A percentile compares a stretch with the other conserved stretches of the same genome.
Evolutionary conservation across 1,140 invertebrate genomes (phyloP).

Genomic region (Drosophila willistoni): DNA sequence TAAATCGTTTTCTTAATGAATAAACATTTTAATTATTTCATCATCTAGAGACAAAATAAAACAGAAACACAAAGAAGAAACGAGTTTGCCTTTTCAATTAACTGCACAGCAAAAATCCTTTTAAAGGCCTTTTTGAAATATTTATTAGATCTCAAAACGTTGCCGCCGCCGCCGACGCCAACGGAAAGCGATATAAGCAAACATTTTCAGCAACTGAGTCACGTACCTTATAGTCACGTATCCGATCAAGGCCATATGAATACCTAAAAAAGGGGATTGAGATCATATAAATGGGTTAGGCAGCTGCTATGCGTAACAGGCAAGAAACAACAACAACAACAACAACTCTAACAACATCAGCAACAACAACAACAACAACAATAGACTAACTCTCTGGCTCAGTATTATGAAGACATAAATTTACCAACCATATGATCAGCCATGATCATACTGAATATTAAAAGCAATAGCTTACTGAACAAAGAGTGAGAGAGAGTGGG

Average conservation of each 20-base stretch:
- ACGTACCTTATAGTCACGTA: slow-evolving; percentile 50
- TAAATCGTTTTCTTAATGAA: not conserved
- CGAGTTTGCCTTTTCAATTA: not conserved
- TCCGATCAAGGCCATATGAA: slow-evolving; percentile 19
- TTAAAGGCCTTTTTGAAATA: slow-evolving; percentile 5
- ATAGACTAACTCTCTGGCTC: slow-evolving; percentile 28
- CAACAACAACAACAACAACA: slow-evolving; percentile 27
- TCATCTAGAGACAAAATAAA: not conserved
- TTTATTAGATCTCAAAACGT: slow-evolving; percentile 7
- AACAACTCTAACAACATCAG: slow-evolving; percentile 30
- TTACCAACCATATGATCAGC: slow-evolving; percentile 61
- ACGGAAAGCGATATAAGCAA: not conserved
- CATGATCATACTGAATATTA: slow-evolving; percentile 63
- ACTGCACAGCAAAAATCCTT: not conserved
- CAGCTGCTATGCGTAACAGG: slow-evolving; percentile 45
- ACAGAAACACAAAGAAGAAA: not conserved
- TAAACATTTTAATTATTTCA: slow-evolving; percentile 3
- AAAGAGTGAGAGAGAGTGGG: no score
- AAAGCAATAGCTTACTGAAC: slow-evolving; percentile 52
- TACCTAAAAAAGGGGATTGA: slow-evolving; percentile 23
- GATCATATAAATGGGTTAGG: slow-evolving; percentile 29
- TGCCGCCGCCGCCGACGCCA: not conserved
- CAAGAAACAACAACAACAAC: slow-evolving; percentile 13
- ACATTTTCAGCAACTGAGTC: slow-evolving; percentile 68
- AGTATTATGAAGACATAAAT: slow-evolving; percentile 78